phyloP scores from a whole-genome alignment of 1,140 invertebrate species.

The Teleogryllus occipitalis region DNA sequence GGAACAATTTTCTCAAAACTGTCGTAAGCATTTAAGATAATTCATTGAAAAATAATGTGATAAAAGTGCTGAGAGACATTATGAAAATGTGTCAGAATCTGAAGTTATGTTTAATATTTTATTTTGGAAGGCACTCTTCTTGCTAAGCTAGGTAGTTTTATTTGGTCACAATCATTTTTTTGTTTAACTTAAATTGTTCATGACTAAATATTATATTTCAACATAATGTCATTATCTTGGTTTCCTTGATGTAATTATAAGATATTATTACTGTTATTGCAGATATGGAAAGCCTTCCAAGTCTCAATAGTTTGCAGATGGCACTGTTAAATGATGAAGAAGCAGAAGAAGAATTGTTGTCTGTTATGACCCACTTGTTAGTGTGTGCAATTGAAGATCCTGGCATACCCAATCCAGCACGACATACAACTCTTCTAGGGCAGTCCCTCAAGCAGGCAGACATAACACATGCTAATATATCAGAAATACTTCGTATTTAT shows the following conservation, averaged over 20 bases:
- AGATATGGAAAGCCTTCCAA: slow-evolving; percentile 83
- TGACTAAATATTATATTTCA: not conserved
- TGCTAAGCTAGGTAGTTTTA: no score
- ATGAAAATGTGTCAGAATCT: no score
- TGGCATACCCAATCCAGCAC: slow-evolving; percentile 79
- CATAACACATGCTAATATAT: slow-evolving; percentile 84
- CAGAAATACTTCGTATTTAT: slow-evolving; percentile 85
- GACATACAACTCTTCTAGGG: slow-evolving; percentile 77
- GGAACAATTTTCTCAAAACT: no score
- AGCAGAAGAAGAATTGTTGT: slow-evolving; percentile 78
- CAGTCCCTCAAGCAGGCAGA: slow-evolving; percentile 87
- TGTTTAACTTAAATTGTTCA: no score
- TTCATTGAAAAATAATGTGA: no score
- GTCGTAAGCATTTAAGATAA: no score
- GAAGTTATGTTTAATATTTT: no score
- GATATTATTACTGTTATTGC: slow-evolving; percentile 25
- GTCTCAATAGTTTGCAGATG: slow-evolving; percentile 74
- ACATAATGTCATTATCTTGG: not conserved
- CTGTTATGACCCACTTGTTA: slow-evolving; percentile 79
- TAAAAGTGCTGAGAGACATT: no score
- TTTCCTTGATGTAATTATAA: not conserved
- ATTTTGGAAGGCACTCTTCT: no score
- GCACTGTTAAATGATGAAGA: slow-evolving; percentile 76
- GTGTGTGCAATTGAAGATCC: slow-evolving; percentile 91
- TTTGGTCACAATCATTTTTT: no score